Conservation (phyloP, 2,797 vertebrate species). For the Sebastes oblongus region DNA sequence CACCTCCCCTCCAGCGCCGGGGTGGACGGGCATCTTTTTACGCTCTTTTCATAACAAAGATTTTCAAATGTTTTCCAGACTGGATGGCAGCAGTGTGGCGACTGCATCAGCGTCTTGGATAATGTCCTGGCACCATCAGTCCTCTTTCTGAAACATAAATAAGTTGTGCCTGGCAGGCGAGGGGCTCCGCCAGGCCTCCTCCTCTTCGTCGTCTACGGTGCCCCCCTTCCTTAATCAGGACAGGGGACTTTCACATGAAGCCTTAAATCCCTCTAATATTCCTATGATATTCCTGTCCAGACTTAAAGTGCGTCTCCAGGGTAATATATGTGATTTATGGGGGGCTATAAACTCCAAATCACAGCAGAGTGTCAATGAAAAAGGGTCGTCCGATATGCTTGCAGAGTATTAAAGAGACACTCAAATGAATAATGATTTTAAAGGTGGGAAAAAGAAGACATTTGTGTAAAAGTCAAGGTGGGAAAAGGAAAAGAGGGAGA, state of each 20-base stretch:
- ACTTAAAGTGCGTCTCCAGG: neutral
- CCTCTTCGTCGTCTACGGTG: neutral
- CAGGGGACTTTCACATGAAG: constrained; percentile 6
- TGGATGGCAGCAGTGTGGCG: constrained; percentile 70
- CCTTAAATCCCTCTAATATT: neutral
- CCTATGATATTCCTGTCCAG: neutral
- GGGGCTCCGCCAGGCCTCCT: constrained; percentile 4
- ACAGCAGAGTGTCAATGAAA: constrained; percentile 27
- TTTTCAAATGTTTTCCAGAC: constrained; percentile 82
- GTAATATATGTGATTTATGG: constrained; percentile 29
- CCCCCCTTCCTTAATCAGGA: constrained; percentile 12
- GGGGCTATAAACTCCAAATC: constrained; percentile 23
- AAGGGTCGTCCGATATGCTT: neutral
- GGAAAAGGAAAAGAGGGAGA: constrained; percentile 6
- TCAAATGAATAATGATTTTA: constrained; percentile 8
- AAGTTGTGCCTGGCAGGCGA: constrained; percentile 35
- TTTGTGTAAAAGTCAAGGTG: constrained; percentile 1
- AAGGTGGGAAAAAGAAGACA: neutral
- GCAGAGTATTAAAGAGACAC: neutral
- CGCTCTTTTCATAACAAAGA: constrained; percentile 80
- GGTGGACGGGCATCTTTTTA: constrained; percentile 70
- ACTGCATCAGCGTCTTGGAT: constrained; percentile 77
- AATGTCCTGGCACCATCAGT: constrained; percentile 79
- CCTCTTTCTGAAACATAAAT: constrained; percentile 80
- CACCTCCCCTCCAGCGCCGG: neutral